Conservation (phyloP, 2,113 vertebrate species). For the Myotis lucifugus region DNA sequence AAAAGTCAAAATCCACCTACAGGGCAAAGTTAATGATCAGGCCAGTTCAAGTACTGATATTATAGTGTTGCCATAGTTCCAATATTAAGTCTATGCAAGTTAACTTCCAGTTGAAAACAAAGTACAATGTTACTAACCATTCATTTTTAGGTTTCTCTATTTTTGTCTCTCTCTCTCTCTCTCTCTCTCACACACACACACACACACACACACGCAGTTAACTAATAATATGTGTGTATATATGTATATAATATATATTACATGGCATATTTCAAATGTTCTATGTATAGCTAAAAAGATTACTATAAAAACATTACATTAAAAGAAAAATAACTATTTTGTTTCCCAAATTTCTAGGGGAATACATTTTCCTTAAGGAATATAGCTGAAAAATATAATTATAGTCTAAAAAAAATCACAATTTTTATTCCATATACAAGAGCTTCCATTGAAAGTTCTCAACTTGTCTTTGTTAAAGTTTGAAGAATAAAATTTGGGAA, state of each 20-base stretch:
- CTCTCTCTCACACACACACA: background rate
- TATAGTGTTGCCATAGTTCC: background rate
- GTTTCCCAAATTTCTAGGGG: background rate
- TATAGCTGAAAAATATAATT: background rate
- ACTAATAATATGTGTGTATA: too few relatives aligned
- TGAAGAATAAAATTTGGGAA: slow-evolving; percentile 10
- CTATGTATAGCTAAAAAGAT: background rate
- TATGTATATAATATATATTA: background rate
- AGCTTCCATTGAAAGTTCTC: background rate
- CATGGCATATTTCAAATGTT: background rate
- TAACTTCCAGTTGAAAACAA: slow-evolving; percentile 46
- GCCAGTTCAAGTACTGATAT: fast-evolving
- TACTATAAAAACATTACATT: background rate
- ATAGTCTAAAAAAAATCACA: slow-evolving; percentile 13
- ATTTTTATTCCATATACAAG: background rate
- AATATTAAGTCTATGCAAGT: background rate
- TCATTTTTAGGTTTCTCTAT: background rate
- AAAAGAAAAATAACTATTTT: background rate
- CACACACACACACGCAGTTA: background rate
- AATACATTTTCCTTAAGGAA: background rate
- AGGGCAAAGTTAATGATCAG: background rate
- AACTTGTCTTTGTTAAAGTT: background rate
- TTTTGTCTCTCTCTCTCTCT: background rate
- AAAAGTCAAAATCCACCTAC: slow-evolving; percentile 2
- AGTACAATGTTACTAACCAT: background rate